phyloP scores from a whole-genome alignment of 1,140 invertebrate genomes.

The Drosophila azteca region DNA sequence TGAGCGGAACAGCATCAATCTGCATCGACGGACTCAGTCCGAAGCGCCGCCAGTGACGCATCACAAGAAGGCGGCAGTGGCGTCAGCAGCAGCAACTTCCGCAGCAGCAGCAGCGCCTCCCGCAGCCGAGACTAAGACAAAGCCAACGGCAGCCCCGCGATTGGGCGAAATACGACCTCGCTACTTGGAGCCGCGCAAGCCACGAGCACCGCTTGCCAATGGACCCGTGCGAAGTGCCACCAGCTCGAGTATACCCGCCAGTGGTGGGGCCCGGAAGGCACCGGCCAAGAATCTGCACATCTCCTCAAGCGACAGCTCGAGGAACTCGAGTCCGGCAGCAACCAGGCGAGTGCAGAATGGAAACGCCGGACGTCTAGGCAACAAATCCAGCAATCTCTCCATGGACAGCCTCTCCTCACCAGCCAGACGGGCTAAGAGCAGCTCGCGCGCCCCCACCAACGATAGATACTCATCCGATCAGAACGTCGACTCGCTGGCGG shows the following conservation, averaged over 20 bases:
- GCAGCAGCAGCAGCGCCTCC: neutral
- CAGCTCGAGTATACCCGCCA: conserved; percentile 85
- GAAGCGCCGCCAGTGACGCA: conserved; percentile 64
- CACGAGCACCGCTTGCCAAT: conserved; percentile 70
- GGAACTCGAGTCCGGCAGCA: conserved; percentile 87
- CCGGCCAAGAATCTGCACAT: conserved; percentile 74
- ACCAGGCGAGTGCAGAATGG: conserved; percentile 84
- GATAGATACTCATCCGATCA: conserved; percentile 84
- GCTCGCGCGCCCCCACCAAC: conserved; percentile 26
- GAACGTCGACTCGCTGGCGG: conserved; percentile 85
- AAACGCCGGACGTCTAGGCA: conserved; percentile 71
- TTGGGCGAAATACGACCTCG: conserved; percentile 85
- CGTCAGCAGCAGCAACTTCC: neutral
- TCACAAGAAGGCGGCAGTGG: conserved; percentile 30
- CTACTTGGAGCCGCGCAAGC: conserved; percentile 85
- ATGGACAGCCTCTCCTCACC: conserved; percentile 85
- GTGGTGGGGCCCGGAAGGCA: conserved; percentile 42
- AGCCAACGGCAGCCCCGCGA: conserved; percentile 18
- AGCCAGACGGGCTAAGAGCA: conserved; percentile 67
- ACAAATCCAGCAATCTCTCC: conserved; percentile 84
- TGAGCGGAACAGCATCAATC: conserved; percentile 64
- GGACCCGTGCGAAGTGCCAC: conserved; percentile 84
- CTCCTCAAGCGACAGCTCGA: conserved; percentile 84
- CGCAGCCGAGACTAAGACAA: conserved; percentile 14
- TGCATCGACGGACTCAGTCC: conserved; percentile 73